Percentiles rank a stretch among this genome's conserved stretches.
phyloP scores from a whole-genome alignment of 2,113 vertebrate species.

The Glaucidium brasilianum region DNA sequence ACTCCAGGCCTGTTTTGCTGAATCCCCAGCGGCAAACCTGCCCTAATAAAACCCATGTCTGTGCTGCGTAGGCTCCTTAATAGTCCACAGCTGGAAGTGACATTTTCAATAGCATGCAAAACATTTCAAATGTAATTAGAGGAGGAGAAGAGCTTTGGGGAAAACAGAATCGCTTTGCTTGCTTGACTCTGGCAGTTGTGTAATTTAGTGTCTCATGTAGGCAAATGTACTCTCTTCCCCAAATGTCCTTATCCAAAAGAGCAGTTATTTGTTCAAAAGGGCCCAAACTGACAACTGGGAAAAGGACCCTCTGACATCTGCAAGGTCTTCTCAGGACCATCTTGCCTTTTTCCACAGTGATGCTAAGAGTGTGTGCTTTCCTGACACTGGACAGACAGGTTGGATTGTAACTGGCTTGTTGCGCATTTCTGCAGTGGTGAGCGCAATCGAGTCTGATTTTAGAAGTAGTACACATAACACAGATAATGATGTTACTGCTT shows the following conservation, averaged over 20 bases:
- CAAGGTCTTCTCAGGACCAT: background rate
- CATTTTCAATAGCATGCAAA: constrained; percentile 46
- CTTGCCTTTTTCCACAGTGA: background rate
- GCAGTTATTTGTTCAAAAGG: background rate
- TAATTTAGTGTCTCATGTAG: constrained; percentile 5
- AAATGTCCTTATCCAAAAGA: background rate
- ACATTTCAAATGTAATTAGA: constrained; percentile 59
- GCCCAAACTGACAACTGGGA: background rate
- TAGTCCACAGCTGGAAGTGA: constrained; percentile 44
- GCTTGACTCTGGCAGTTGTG: constrained; percentile 1
- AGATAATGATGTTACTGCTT: background rate
- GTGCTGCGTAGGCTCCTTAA: background rate
- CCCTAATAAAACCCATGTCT: background rate
- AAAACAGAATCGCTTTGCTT: constrained; percentile 34
- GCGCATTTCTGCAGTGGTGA: background rate
- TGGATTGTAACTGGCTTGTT: background rate
- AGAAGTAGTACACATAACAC: background rate
- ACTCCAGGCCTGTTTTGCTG: background rate
- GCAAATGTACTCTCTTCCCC: background rate
- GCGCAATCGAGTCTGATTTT: background rate
- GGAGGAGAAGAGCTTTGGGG: constrained; percentile 38
- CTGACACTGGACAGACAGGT: background rate
- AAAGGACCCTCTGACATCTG: background rate
- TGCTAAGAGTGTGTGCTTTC: background rate
- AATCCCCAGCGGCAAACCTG: background rate